Evolutionary conservation across 2,113 vertebrate genomes (phyloP), one percentile per base, ranked within the genome.

Genomic region (Pelmatolapia mariae): DNA sequence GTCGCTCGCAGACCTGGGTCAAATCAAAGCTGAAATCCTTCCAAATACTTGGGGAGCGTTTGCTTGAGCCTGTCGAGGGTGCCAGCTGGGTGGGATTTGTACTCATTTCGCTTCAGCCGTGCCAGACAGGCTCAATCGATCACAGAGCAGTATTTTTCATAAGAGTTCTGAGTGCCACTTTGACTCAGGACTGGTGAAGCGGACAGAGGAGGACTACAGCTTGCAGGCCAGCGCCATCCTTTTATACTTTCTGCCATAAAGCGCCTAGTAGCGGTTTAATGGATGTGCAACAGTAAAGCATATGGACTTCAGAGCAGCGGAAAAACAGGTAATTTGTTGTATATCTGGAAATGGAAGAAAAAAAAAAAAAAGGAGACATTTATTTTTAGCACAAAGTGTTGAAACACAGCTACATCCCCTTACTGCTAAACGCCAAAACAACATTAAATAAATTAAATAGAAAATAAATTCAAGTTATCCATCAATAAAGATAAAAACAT

Each of bases 391-490:
- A 90, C 43, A 82, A 90, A 90, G 82, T 87, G 26, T 73, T 85
- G 86, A 91, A 91, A 92, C 88, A 91, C 76, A 50, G 87, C 92
- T 87, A 91, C 71, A 80, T 68, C 85, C 82, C 82, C 78, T 79
- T 73, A 89, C 89, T 81, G 85, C 90, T 92, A 87, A 88, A 89
- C 16, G 82, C 47, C 63, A 57, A 92, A 92, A 92, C 68, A n/a
- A 92, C 87, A 93, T 82, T 54, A 71, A 94, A 95, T 95, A 94
- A 95, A 95, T 93, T 92, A 95, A 93, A 93, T 84, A 90, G 85
- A 95, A 90, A 93, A 93, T 19, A 93, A 91, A 93, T 95, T 96
- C 94, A 95, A 96, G 94, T 96, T 95, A 94, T 93, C 80, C 86
- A 59, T 85, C 89, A 63, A 87, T 83, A 47, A 94, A 86, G 68